Percentiles rank a stretch among this genome's conserved stretches.
phyloP scores from a whole-genome alignment of 2,113 vertebrate genomes.

The Colius striatus region DNA sequence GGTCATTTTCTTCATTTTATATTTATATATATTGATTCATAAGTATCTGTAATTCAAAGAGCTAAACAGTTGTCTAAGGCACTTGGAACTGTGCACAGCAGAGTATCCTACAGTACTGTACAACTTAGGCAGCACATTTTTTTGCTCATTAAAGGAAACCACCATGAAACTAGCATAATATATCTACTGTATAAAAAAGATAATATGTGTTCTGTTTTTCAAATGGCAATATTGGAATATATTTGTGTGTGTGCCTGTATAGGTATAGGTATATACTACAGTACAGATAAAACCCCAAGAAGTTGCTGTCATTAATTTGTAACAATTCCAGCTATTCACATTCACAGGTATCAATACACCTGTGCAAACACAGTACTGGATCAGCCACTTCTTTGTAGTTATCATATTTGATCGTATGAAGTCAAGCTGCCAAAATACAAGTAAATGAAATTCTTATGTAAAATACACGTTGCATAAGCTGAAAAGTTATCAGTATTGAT shows the following conservation, averaged over 20 bases:
- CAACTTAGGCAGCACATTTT: slow-evolving; percentile 50
- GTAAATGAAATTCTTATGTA: neutral
- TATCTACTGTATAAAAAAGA: slow-evolving; percentile 38
- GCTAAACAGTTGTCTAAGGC: slow-evolving; percentile 72
- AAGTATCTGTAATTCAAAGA: slow-evolving; percentile 58
- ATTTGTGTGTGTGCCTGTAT: neutral
- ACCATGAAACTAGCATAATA: slow-evolving; percentile 25
- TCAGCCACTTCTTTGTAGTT: slow-evolving; percentile 15
- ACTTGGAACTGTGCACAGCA: slow-evolving; percentile 74
- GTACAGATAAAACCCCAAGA: slow-evolving; percentile 47
- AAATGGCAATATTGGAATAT: slow-evolving; percentile 51
- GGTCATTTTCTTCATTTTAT: slow-evolving; percentile 59
- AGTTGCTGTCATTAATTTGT: slow-evolving; percentile 37
- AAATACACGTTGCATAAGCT: neutral
- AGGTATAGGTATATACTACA: slow-evolving; percentile 18
- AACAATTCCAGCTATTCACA: slow-evolving; percentile 65
- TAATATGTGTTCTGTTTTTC: slow-evolving; percentile 44
- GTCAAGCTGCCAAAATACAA: slow-evolving; percentile 25
- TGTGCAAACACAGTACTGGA: slow-evolving; percentile 6
- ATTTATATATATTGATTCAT: slow-evolving; percentile 41
- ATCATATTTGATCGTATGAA: neutral
- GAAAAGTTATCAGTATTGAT: neutral
- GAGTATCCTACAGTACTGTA: slow-evolving; percentile 53
- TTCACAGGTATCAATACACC: slow-evolving; percentile 18
- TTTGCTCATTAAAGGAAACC: slow-evolving; percentile 68